These are phyloP conservation scores for Pocillopora grandis DNA, from an alignment of 92 coral and sea anemone genomes.

Conservation along the genomic window DNA sequence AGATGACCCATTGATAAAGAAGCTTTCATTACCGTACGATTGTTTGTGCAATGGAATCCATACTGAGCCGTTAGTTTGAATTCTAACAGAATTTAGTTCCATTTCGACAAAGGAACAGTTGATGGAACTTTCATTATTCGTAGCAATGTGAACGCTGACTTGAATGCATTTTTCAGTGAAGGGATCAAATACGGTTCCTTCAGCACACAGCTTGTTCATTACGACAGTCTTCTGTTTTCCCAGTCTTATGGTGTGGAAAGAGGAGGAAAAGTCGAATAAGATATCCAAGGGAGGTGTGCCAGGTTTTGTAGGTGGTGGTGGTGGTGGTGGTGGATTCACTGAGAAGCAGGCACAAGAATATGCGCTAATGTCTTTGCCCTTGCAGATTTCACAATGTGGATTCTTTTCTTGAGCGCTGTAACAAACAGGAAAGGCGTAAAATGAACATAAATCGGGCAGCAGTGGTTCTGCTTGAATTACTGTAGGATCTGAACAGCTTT, in stretches of 20 bases:
- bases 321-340: neutral
- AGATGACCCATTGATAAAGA: constrained; percentile 20
- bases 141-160: neutral
- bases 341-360: neutral
- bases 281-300: constrained; percentile 9
- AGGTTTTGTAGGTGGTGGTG: neutral
- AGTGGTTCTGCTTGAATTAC: neutral
- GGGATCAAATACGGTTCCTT: constrained; percentile 18
- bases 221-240: neutral
- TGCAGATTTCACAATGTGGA: constrained; percentile 33
- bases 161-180: constrained; percentile 17
- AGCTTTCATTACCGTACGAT: neutral
- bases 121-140: neutral
- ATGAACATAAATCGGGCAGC: constrained; percentile 18
- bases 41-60: constrained; percentile 19
- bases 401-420: neutral
- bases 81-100: neutral
- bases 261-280: constrained; percentile 28
- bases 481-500: neutral
- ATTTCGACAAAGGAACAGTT: constrained; percentile 20
- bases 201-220: neutral
- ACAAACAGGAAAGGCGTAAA: constrained; percentile 31
- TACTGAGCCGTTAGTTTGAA: constrained; percentile 21
- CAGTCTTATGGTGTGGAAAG: neutral
- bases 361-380: neutral